Base-by-base conservation (phyloP, 2,888 invertebrate genomes). In the Callyntrura guangdongensis region DNA sequence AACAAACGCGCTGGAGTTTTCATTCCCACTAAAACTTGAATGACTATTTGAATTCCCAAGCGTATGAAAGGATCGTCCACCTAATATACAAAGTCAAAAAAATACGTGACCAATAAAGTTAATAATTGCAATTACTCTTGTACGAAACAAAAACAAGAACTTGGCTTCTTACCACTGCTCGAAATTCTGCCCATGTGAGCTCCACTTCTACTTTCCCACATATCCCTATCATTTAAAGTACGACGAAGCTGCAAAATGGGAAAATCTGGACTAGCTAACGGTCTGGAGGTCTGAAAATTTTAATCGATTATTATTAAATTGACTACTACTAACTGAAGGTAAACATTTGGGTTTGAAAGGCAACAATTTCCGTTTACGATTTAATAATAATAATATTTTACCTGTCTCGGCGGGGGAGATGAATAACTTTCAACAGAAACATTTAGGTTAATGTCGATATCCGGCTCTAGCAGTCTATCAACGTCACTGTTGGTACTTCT, bases 231-330 rank as follows among this genome's bases (percentile, higher is more conserved):
- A 0, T 25, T 12, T 0, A 36, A 12, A 14, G 36, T 53, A 47
- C 81, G 56, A 0, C 91, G 69, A 45, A 91, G 25, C 12, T 27
- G 36, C 53, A 91, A 77, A n/a, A 91, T 89, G 1, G 91, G 91
- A 59, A 91, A 91, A 64, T 91, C 91, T 11, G 89, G 85, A 36
- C 74, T 91, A n/a, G 85, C 12, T 22, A 91, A 69, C 2, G 87
- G 91, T 22, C 86, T 45, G 0, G 79, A 47, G 2, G 17, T 17
- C 86, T 86, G 20, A 17, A 14, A 25, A 49, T 0, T 49, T 22
- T 69, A 74, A 74, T 6, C 36, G 6, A 4, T 36, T 36, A 6
- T 6, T 6, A 6, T 56, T 27, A 67, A 72, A 49, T n/a, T 36
- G 6, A n/a, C 5, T 59, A 59, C 14, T n/a, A 59, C 14, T 11